Conservation (phyloP, 2,113 vertebrate genomes). For the Gavialis gangeticus region DNA sequence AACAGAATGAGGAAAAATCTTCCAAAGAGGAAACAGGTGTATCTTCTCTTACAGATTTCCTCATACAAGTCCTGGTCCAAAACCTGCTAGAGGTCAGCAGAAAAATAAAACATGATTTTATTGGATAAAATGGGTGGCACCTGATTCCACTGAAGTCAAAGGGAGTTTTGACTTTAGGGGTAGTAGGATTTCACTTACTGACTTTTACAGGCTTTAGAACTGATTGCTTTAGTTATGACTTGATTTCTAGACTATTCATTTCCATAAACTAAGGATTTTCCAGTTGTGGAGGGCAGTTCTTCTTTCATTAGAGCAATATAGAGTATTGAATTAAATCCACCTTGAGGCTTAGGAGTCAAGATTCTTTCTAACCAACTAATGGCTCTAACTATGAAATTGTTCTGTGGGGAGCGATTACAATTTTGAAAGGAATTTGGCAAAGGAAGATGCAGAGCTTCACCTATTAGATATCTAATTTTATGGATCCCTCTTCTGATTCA, state of each 20-base stretch:
- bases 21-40: background rate
- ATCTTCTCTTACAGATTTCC: background rate
- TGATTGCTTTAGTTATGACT: slow-evolving; percentile 41
- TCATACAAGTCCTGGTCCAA: background rate
- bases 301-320: slow-evolving; percentile 59
- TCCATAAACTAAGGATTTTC: slow-evolving; percentile 55
- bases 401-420: background rate
- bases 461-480: slow-evolving; percentile 35
- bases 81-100: no score
- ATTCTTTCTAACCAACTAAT: slow-evolving; percentile 46
- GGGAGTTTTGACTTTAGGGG: slow-evolving; percentile 10
- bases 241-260: slow-evolving; percentile 62
- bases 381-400: background rate
- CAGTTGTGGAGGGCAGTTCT: slow-evolving; percentile 19
- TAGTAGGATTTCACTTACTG: background rate
- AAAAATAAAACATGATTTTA: background rate
- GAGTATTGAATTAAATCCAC: slow-evolving; percentile 61
- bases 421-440: slow-evolving; percentile 20
- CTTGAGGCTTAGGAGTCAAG: slow-evolving; percentile 56
- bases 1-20: no score
- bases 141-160: slow-evolving; percentile 23
- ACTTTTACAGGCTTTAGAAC: background rate
- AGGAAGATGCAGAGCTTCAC: background rate
- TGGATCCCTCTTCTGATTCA: background rate
- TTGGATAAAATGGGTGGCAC: slow-evolving; percentile 14